phyloP scores from a whole-genome alignment of 2,888 invertebrate species.

The Troides aeacus region DNA sequence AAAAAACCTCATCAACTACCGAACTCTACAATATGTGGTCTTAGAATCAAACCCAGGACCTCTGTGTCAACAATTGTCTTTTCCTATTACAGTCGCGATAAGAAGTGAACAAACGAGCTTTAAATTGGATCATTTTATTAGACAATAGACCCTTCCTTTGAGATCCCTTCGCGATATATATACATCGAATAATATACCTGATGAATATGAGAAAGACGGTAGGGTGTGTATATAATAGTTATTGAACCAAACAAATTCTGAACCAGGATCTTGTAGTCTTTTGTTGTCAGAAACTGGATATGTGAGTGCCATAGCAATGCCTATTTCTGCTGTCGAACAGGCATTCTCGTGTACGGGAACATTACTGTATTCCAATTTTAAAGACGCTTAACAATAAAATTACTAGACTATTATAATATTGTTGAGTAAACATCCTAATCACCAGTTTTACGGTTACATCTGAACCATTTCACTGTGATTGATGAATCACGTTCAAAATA shows the following conservation, averaged over 20 bases:
- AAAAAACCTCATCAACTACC: background rate
- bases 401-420: background rate
- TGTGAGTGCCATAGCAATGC: no score
- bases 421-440: background rate
- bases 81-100: background rate
- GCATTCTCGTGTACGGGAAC: no score
- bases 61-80: background rate
- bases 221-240: background rate
- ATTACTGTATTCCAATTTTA: no score
- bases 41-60: background rate
- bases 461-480: background rate
- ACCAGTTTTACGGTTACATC: background rate
- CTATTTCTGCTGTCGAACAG: no score
- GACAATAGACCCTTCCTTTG: background rate
- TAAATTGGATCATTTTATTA: background rate
- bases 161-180: background rate
- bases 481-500: slow-evolving; percentile 23
- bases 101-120: background rate
- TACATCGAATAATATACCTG: background rate
- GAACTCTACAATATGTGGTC: background rate
- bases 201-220: background rate
- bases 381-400: no score
- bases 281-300: no score
- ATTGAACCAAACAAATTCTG: background rate
- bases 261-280: no score